Evolutionary conservation across 2,888 invertebrate genomes (phyloP), one percentile per base, ranked within the genome.

Genomic region (Drosophila subsilvestris): DNA sequence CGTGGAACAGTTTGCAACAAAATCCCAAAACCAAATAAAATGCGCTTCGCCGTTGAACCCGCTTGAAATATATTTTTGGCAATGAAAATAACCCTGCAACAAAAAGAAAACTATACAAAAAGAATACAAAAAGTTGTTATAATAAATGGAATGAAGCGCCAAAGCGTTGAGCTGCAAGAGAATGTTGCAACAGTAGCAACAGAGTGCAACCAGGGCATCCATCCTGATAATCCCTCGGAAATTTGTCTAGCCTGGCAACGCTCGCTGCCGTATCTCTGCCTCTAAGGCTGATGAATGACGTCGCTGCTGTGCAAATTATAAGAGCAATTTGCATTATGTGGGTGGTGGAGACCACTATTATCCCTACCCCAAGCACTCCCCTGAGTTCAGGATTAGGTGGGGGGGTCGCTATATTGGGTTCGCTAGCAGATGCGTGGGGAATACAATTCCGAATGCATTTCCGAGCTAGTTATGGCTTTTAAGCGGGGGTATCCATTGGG

Each of bases 291-390:
- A 83, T 85, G 83, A 85, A 83, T 83, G 79, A 79, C 77, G 56
- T 45, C 67, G 57, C 58, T 66, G 61, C 74, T 75, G 85, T 90
- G 88, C 84, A 90, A 89, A 90, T 90, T 90, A 88, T 89, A 88
- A 88, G 68, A 81, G 90, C 90, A 89, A 90, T 90, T 90, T 90
- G 84, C 90, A 86, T 82, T 82, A 82, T 84, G 86, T 86, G 86
- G 86, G 76, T 79, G 81, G 86, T 47, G 71, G 51, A 63, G 55
- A n/a, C 37, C 42, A 12, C 54, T 43, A 25, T 20, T 2, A 7
- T 25, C 20, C 43, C 22, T 22, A 25, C 29, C 57, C 20, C 18
- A n/a, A n/a, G n/a, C n/a, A n/a, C 43, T n/a, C 22, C 63, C 48
- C 65, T 48, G 65, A 43, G 55, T 12, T 32, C 42, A 22, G 56